Evolutionary conservation across 2,113 vertebrate genomes (phyloP).

Genomic region (Dromas ardeola): DNA sequence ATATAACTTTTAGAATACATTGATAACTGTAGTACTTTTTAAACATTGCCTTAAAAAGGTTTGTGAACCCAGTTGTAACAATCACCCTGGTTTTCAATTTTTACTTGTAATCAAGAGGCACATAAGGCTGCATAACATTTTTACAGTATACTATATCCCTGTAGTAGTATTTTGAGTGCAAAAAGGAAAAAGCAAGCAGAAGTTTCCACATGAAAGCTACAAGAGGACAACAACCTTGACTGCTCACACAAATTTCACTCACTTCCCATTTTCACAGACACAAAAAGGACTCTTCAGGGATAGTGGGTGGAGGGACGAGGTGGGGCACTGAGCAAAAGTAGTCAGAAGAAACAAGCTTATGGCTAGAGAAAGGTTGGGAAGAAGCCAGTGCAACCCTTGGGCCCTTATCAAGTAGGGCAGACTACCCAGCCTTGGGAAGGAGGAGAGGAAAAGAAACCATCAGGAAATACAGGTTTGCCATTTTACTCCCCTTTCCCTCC

Average conservation of each 20-base stretch:
- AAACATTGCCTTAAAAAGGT: not conserved
- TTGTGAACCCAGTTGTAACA: not conserved
- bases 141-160: not conserved
- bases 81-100: not conserved
- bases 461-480: not conserved
- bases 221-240: not conserved
- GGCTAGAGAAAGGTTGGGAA: not conserved
- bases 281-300: not conserved
- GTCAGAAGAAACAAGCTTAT: not conserved
- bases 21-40: not conserved
- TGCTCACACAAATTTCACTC: not conserved
- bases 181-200: not conserved
- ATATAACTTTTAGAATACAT: not conserved
- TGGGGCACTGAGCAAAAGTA: not conserved
- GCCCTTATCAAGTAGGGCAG: not conserved
- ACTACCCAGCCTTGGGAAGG: not conserved
- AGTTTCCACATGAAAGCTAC: not conserved
- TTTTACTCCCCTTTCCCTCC: not conserved
- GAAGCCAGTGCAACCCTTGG: not conserved
- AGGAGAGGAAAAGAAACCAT: not conserved
- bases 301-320: accelerated
- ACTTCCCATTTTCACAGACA: not conserved
- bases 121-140: not conserved
- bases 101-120: not conserved
- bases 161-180: not conserved